Base-by-base conservation (phyloP, 2,113 vertebrate species). In the Cardinalis cardinalis region DNA sequence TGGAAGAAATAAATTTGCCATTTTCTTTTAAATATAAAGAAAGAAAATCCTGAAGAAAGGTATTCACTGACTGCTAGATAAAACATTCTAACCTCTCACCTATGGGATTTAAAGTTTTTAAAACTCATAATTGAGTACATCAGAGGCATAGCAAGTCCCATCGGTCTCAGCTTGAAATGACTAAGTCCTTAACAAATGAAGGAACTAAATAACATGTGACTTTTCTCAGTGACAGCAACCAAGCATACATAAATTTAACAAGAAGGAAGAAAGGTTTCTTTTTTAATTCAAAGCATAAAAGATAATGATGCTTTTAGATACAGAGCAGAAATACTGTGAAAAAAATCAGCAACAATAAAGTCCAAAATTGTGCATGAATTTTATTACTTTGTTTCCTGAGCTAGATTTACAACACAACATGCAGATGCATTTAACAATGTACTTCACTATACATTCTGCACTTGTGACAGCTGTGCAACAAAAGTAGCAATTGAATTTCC, bases 351-450 rank as follows among this genome's bases (percentile, higher is more conserved):
- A 92, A 52, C 46, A 43, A 68, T 2, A 4, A 81, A 75, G 28
- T 86, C 6, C 3, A 84, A 96, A 87, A 90, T 49, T 95, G 89
- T 89, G 70, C 92, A 96, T 32, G 28, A 59, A 80, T 92, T 97
- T 97, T 97, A 97, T 96, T 96, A 70, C 14, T 56, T 91, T 91
- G 70, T 93, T 89, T 92, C 73, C 89, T 89, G 81, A 93, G 83
- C 89, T 94, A 93, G 87, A 90, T 78, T 90, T 85, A 66, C 85
- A 93, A 95, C 53, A 94, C 81, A 93, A 76, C 95, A 95, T 90
- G 95, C 83, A 94, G 90, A 95, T 92, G 84, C 86, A 89, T 93
- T 90, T 88, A 95, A 95, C 95, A 97, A 96, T 36, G 96, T 97
- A 97, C 55, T 92, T 96, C 59, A 83, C 77, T 71, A 88, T 90